phyloP scores from a whole-genome alignment of 2,113 vertebrate genomes.

The Uria lomvia region DNA sequence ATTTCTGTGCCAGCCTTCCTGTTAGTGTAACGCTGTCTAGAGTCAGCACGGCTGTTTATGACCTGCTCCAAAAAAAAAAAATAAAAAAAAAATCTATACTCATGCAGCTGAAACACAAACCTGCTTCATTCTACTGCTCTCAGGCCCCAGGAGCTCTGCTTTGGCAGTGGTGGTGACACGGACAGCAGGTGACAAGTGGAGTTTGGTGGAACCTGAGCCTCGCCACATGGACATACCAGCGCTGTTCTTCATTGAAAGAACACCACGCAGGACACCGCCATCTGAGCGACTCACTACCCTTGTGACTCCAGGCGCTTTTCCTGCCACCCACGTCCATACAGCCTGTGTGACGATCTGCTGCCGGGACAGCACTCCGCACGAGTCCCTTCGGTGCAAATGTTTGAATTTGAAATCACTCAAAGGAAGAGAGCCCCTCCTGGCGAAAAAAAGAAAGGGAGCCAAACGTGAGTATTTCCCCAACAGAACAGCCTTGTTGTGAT shows the following conservation, averaged over 20 bases:
- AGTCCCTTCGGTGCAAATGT: no score
- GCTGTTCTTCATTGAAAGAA: no score
- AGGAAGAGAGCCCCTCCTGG: background rate
- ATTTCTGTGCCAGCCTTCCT: background rate
- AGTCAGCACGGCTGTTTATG: background rate
- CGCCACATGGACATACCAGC: rapidly evolving
- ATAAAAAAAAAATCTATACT: background rate
- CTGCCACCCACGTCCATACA: background rate
- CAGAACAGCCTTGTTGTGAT: background rate
- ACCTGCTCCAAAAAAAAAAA: background rate
- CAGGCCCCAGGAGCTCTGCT: background rate
- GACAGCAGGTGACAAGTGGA: background rate
- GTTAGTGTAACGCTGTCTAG: background rate
- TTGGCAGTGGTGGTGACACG: no score
- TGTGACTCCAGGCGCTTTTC: background rate
- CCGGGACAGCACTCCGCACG: rapidly evolving
- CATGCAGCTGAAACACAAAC: background rate
- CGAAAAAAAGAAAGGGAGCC: background rate
- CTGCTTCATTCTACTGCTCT: background rate
- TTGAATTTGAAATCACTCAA: background rate
- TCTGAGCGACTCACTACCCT: background rate
- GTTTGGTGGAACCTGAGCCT: background rate
- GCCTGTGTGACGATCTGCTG: background rate
- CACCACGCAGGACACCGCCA: background rate
- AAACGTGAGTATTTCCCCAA: background rate